These are phyloP conservation scores for Oreotragus oreotragus DNA, from an alignment of 2,113 vertebrate genomes.

Conservation along the genomic window DNA sequence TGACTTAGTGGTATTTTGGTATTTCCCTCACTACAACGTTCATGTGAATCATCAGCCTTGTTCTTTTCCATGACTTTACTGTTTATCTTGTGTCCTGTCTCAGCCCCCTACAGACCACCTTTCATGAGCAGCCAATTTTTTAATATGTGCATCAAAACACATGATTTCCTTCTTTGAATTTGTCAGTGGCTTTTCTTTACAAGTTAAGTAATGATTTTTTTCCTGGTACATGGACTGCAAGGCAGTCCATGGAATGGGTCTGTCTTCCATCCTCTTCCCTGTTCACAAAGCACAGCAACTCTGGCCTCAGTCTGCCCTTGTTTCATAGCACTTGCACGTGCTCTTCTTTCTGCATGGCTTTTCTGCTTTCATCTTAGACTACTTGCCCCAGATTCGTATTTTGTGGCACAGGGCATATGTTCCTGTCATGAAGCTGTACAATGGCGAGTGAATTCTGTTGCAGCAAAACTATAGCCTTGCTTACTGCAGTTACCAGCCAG, in stretches of 20 bases:
- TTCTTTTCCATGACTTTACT: background rate
- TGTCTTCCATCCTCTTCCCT: background rate
- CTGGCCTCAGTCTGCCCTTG: background rate
- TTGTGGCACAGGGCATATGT: background rate
- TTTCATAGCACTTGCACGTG: background rate
- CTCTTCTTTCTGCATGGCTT: background rate
- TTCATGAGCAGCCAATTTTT: background rate
- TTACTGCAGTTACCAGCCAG: background rate
- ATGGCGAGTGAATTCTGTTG: background rate
- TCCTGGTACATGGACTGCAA: background rate
- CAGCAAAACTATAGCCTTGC: background rate
- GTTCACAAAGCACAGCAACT: background rate
- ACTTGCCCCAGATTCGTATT: background rate
- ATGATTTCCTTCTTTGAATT: background rate
- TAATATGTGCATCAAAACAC: background rate
- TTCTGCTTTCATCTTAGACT: background rate
- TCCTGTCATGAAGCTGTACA: background rate
- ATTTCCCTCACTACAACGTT: background rate
- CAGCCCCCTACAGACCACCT: background rate
- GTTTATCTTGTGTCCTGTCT: no score
- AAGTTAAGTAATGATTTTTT: background rate
- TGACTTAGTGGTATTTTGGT: background rate
- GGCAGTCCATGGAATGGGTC: background rate
- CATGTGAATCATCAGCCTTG: background rate
- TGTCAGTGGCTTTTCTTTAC: background rate